Evolutionary conservation across 2,113 vertebrate species (phyloP).

Genomic region (Xenopus borealis): DNA sequence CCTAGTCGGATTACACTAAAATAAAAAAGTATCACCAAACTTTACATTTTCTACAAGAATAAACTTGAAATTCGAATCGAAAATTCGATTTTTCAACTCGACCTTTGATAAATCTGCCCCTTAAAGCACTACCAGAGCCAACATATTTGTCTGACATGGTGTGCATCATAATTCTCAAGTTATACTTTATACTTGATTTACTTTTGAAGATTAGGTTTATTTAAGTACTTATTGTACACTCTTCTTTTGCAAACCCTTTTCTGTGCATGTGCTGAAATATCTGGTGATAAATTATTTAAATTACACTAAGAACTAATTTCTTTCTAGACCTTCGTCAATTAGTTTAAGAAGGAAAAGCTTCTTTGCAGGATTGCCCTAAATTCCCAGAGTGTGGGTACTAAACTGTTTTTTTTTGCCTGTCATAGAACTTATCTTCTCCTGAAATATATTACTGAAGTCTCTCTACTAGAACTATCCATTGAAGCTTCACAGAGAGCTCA

Average conservation of each 20-base stretch:
- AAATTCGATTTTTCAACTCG: too few relatives aligned
- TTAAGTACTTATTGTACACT: conserved; percentile 83
- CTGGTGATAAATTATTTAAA: conserved; percentile 85
- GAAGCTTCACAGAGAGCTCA: conserved; percentile 82
- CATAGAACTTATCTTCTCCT: conserved; percentile 79
- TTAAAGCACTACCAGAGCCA: too few relatives aligned
- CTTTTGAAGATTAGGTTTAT: conserved; percentile 80
- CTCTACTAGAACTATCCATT: conserved; percentile 77
- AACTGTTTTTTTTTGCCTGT: conserved; percentile 77
- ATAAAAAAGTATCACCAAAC: too few relatives aligned
- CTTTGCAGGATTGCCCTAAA: conserved; percentile 78
- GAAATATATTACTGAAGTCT: conserved; percentile 82
- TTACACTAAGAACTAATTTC: conserved; percentile 77
- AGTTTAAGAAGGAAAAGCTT: conserved; percentile 75
- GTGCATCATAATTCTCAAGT: conserved; percentile 31
- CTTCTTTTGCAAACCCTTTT: conserved; percentile 68
- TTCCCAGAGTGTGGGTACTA: conserved; percentile 79
- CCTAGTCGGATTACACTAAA: too few relatives aligned
- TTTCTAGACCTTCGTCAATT: conserved; percentile 77
- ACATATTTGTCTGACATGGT: too few relatives aligned
- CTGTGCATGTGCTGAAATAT: conserved; percentile 73
- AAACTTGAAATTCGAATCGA: too few relatives aligned
- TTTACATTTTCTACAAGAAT: too few relatives aligned
- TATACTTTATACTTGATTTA: conserved; percentile 78
- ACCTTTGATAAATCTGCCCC: too few relatives aligned